phyloP scores from a whole-genome alignment of 1,140 invertebrate species.

The Galleria mellonella region DNA sequence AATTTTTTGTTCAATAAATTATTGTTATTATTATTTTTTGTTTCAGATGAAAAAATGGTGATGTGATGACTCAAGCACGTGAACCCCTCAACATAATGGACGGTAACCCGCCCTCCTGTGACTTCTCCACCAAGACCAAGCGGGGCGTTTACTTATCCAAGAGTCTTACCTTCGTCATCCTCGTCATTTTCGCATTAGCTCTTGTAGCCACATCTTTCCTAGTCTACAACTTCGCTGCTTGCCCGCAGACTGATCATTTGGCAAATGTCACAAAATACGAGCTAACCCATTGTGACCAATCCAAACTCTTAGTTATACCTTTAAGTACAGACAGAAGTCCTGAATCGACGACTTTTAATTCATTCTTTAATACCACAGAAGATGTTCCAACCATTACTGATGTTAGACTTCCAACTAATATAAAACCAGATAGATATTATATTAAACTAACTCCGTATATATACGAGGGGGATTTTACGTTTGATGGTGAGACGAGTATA shows the following conservation, averaged over 20 bases:
- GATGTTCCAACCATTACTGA: constrained; percentile 58
- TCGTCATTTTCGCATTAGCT: constrained; percentile 69
- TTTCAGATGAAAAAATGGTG: constrained; percentile 41
- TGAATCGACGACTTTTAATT: constrained; percentile 32
- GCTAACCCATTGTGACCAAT: constrained; percentile 47
- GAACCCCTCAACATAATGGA: constrained; percentile 68
- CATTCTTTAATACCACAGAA: constrained; percentile 21
- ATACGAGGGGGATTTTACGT: constrained; percentile 84
- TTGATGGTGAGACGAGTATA: constrained; percentile 82
- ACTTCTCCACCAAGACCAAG: constrained; percentile 65
- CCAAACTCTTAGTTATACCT: constrained; percentile 57
- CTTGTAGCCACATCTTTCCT: constrained; percentile 78
- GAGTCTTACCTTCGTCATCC: constrained; percentile 66
- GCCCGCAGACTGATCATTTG: constrained; percentile 66
- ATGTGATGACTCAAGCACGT: constrained; percentile 64
- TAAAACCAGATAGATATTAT: constrained; percentile 81
- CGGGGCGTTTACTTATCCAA: constrained; percentile 68
- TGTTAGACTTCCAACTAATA: constrained; percentile 79
- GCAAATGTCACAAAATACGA: constrained; percentile 58
- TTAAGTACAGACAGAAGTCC: constrained; percentile 51
- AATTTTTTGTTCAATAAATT: too few relatives aligned
- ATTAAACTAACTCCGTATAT: constrained; percentile 83
- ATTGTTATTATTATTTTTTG: constrained; percentile 4
- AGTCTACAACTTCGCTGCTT: constrained; percentile 82
- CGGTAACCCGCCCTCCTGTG: constrained; percentile 52